These are phyloP conservation scores for Steromphala cineraria DNA, from an alignment of 2,888 invertebrate genomes.

Conservation along the genomic window DNA sequence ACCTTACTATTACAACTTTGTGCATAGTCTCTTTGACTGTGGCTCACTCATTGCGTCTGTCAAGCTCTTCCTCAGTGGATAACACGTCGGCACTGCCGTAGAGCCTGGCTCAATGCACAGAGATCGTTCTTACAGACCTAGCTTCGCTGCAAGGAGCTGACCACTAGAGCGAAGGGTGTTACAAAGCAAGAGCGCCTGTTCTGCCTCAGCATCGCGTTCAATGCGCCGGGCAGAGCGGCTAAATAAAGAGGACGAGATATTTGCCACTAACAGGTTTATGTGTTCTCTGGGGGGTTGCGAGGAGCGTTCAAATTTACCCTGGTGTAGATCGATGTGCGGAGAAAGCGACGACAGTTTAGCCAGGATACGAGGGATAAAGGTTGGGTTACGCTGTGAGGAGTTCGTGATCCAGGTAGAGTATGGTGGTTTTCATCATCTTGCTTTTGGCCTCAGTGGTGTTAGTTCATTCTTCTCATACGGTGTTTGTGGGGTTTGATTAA, in stretches of 20 bases:
- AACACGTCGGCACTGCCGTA: too few relatives aligned
- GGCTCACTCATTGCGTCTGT: too few relatives aligned
- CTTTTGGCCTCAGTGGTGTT: not conserved
- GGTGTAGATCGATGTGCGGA: not conserved
- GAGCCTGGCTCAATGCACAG: too few relatives aligned
- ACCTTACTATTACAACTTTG: too few relatives aligned
- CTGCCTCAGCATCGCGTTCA: not conserved
- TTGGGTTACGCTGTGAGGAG: not conserved
- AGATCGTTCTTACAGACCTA: too few relatives aligned
- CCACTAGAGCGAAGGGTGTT: too few relatives aligned
- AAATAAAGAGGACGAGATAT: not conserved
- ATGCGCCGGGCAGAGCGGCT: not conserved
- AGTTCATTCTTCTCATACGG: not conserved
- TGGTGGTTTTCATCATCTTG: not conserved
- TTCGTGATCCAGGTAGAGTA: not conserved
- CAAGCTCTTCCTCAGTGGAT: too few relatives aligned
- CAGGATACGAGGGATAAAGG: not conserved
- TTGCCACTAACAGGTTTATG: not conserved
- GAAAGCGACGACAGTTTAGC: not conserved
- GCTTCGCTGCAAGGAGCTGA: too few relatives aligned
- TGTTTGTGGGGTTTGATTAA: not conserved
- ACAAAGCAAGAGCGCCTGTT: too few relatives aligned
- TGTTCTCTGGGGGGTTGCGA: not conserved
- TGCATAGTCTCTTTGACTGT: too few relatives aligned
- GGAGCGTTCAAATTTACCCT: slow-evolving; percentile 6